A percentile compares a stretch with the other conserved stretches of the same genome.
phyloP scores from a whole-genome alignment of 2,113 vertebrate genomes.

The Laticauda laticaudata region DNA sequence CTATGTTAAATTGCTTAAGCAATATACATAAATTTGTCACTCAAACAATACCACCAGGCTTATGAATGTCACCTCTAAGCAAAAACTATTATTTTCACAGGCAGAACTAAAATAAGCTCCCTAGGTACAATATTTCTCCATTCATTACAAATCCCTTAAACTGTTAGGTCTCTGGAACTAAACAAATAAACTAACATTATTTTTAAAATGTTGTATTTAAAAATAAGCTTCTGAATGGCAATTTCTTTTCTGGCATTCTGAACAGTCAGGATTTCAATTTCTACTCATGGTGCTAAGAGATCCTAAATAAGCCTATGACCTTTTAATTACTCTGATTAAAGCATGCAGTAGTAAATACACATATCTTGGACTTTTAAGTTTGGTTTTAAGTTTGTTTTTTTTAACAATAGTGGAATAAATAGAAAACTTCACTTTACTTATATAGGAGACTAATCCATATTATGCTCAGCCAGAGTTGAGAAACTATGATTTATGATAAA shows the following conservation, averaged over 20 bases:
- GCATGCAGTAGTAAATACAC: not conserved
- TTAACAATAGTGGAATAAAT: not conserved
- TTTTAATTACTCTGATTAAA: not conserved
- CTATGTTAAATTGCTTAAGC: not conserved
- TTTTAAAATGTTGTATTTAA: not conserved
- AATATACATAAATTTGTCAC: not conserved
- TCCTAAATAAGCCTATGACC: not conserved
- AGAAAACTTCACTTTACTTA: not conserved
- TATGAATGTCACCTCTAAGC: not conserved
- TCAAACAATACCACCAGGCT: not conserved
- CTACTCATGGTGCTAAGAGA: not conserved
- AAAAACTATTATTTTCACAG: not conserved
- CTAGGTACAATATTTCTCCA: constrained; percentile 1
- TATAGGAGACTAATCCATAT: not conserved
- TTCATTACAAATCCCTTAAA: not conserved
- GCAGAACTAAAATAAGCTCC: not conserved
- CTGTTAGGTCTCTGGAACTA: not conserved
- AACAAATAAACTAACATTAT: not conserved
- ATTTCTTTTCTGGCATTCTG: not conserved
- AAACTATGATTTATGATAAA: not conserved
- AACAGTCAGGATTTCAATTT: not conserved
- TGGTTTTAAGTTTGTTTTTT: not conserved
- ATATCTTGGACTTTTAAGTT: not conserved
- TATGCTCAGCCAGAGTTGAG: not conserved
- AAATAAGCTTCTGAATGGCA: not conserved